These are phyloP conservation scores for Argyrosomus japonicus DNA, from an alignment of 2,113 vertebrate species.

Conservation along the genomic window DNA sequence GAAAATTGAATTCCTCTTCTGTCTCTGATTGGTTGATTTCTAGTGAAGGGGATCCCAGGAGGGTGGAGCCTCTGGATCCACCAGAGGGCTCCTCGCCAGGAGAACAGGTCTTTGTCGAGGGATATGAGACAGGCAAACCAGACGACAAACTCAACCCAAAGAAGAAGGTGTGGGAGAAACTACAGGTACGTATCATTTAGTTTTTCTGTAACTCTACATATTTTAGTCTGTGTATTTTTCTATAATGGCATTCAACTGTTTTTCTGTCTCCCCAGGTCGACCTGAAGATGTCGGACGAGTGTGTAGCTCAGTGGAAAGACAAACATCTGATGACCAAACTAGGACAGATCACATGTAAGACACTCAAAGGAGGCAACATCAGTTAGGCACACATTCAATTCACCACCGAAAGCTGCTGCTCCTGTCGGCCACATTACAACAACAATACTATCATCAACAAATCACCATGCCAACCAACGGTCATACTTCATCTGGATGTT, in stretches of 20 bases:
- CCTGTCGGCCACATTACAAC: conserved; percentile 3
- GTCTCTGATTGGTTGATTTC: conserved; percentile 18
- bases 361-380: conserved; percentile 93
- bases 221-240: neutral
- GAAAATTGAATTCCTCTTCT: accelerated
- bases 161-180: conserved; percentile 97
- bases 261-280: conserved; percentile 84
- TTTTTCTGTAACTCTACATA: neutral
- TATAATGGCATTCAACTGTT: neutral
- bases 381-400: conserved; percentile 82
- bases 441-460: neutral
- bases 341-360: conserved; percentile 92
- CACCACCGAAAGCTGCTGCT: neutral
- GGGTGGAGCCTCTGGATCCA: conserved; percentile 93
- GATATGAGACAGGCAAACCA: conserved; percentile 88
- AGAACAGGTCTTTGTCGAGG: conserved; percentile 91
- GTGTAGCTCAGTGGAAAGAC: conserved; percentile 93
- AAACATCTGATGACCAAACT: conserved; percentile 92
- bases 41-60: conserved; percentile 88
- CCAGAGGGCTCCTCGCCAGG: conserved; percentile 89
- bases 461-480: conserved; percentile 30
- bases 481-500: conserved; percentile 25
- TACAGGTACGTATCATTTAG: conserved; percentile 87
- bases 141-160: conserved; percentile 95
- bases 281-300: conserved; percentile 89